These are phyloP conservation scores for Drosophila littoralis DNA, from an alignment of 1,140 invertebrate genomes.

Conservation along the genomic window DNA sequence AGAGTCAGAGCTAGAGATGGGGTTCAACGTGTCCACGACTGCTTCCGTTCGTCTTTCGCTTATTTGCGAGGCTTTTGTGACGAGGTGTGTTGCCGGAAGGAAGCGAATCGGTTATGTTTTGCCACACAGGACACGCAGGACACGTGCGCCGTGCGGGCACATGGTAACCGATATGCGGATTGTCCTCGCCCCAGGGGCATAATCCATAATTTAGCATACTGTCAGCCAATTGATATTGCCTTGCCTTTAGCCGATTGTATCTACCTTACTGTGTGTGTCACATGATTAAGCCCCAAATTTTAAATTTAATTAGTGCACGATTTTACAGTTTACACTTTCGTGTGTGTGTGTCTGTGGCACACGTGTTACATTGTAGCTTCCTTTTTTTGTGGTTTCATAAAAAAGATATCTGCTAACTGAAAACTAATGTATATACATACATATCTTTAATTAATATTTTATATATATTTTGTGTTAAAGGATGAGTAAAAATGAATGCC, in stretches of 20 bases:
- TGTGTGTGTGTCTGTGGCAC: conserved; percentile 15
- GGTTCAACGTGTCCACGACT: conserved; percentile 64
- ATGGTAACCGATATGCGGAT: conserved; percentile 75
- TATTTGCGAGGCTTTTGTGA: conserved; percentile 38
- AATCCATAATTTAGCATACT: conserved; percentile 80
- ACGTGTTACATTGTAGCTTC: conserved; percentile 32
- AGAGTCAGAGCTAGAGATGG: conserved; percentile 9
- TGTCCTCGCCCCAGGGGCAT: conserved; percentile 69
- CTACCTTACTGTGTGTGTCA: conserved; percentile 15
- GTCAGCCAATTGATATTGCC: conserved; percentile 80
- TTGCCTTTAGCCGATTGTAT: conserved; percentile 45
- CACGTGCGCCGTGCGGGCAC: conserved; percentile 38
- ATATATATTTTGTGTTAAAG: background rate
- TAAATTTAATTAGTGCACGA: conserved; percentile 51
- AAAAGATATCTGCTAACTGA: background rate
- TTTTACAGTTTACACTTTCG: conserved; percentile 39
- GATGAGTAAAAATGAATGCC: too few species aligned
- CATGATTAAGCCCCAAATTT: conserved; percentile 43
- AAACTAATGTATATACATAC: background rate
- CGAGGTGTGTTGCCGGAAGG: conserved; percentile 41
- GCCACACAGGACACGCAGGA: conserved; percentile 2
- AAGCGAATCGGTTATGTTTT: conserved; percentile 33
- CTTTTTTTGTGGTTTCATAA: background rate
- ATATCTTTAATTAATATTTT: background rate
- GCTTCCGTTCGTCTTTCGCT: conserved; percentile 62